These are phyloP conservation scores for Notospermus geniculatus DNA, from an alignment of 1,140 invertebrate genomes.

Conservation along the genomic window DNA sequence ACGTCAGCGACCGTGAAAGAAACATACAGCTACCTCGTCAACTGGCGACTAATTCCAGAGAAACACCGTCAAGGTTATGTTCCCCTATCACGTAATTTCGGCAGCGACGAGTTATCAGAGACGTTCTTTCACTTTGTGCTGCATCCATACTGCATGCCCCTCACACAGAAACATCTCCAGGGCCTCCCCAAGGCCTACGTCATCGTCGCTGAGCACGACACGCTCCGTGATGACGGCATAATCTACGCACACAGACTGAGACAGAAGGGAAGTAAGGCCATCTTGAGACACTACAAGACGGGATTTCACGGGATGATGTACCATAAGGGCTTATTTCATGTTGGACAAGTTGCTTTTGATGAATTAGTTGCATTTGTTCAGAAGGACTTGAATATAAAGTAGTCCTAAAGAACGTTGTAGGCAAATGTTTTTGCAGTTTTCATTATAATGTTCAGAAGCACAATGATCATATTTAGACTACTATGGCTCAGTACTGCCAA, in stretches of 20 bases:
- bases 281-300: too few species aligned
- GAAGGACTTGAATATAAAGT: too few species aligned
- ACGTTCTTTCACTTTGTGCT: background rate
- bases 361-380: too few species aligned
- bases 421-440: too few species aligned
- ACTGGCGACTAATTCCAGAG: background rate
- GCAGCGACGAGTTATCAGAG: background rate
- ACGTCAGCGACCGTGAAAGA: background rate
- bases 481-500: too few species aligned
- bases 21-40: background rate
- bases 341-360: too few species aligned
- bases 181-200: background rate
- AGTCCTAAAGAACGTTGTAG: too few species aligned
- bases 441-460: too few species aligned
- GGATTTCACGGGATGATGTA: too few species aligned
- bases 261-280: background rate
- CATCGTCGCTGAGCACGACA: background rate
- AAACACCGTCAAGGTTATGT: background rate
- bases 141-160: slow-evolving; percentile 1
- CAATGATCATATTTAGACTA: too few species aligned
- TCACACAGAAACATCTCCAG: slow-evolving; percentile 3
- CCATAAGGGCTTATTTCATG: too few species aligned
- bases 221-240: slow-evolving; percentile 2
- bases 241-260: background rate
- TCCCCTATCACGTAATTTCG: background rate